Base-by-base conservation (phyloP, 2,113 vertebrate genomes). In the Numenius arquata region DNA sequence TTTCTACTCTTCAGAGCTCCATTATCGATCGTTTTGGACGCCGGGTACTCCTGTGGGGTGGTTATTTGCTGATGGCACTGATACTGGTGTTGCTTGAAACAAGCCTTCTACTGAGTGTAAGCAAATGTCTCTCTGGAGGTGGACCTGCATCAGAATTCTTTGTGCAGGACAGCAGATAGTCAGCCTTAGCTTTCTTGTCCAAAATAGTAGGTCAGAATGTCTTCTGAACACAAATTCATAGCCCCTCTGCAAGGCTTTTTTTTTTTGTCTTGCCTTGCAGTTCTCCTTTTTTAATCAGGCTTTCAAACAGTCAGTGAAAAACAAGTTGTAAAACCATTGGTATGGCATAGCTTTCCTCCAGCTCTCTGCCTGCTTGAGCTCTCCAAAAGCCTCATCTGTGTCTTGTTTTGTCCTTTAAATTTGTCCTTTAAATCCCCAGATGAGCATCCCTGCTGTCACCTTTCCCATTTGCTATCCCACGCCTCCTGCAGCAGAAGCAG, bases 1-100 rank as follows among this genome's bases (percentile, higher is more conserved):
- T 85, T 81, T 89, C n/a, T 68, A 3, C 79, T 80, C 75, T 34
- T 53, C 95, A 99, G 98, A 97, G 97, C 85, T 97, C 97, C 73
- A 80, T 98, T 41, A 98, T 98, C 1, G 98, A 98, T 27, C 97
- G 72, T 8, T 95, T 96, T 16, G 98, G 98, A 29, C 96, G 98
- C 68, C 98, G 98, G 66, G 86, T 91, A 26, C 96, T 99, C 47
- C 95, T 99, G 95, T 98, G 98, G 43, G 98, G 97, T 21, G 98
- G 98, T 63, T 98, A 98, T 73, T 52, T 97, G n/a, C 30, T 98
- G 91, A 99, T 99, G 98, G 98, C 96, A 6, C 23, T 97, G 66
- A 93, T 97, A 32, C 93, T 98, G 97, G 88, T 78, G 65, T 13
- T 98, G 26, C 97, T 99, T 2, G 98, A 97, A 21, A 79, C 71